Evolutionary conservation across 2,888 invertebrate genomes (phyloP).

Genomic region (Rotaria socialis): DNA sequence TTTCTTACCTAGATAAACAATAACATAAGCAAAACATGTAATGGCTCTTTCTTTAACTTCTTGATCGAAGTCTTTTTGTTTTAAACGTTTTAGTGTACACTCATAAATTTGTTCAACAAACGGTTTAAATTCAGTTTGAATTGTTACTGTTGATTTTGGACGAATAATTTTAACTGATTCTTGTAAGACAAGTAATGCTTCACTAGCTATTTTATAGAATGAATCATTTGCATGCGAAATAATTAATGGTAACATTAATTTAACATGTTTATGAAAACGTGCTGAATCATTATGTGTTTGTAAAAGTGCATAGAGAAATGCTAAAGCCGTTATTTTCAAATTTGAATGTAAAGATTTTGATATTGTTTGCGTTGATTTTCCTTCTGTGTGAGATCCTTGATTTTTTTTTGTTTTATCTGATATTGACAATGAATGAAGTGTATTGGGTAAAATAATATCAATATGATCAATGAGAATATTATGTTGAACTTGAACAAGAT

Average conservation of each 20-base stretch:
- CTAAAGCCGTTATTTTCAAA: conserved; percentile 86
- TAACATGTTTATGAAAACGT: conserved; percentile 60
- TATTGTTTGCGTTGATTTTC: not conserved
- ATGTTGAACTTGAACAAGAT: conserved; percentile 80
- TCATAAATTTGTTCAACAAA: conserved; percentile 72
- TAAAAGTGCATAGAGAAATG: conserved; percentile 79
- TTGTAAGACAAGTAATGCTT: conserved; percentile 84
- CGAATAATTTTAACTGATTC: conserved; percentile 87
- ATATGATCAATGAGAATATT: conserved; percentile 80
- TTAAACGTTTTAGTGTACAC: conserved; percentile 77
- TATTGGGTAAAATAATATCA: conserved; percentile 77
- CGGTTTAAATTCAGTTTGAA: conserved; percentile 69
- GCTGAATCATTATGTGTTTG: conserved; percentile 66
- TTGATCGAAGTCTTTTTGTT: conserved; percentile 93
- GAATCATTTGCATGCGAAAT: conserved; percentile 67
- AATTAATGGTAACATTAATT: conserved; percentile 18
- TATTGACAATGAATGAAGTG: conserved; percentile 71
- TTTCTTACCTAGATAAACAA: conserved; percentile 13
- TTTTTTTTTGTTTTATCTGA: conserved; percentile 56
- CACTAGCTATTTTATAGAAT: conserved; percentile 97
- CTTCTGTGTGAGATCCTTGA: not conserved
- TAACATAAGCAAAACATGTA: conserved; percentile 65
- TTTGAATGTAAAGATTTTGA: conserved; percentile 62
- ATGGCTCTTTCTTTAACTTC: conserved; percentile 98
- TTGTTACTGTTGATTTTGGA: conserved; percentile 26